These are phyloP conservation scores for Myiotriccus ornatus DNA, from an alignment of 2,797 vertebrate species.

Conservation along the genomic window DNA sequence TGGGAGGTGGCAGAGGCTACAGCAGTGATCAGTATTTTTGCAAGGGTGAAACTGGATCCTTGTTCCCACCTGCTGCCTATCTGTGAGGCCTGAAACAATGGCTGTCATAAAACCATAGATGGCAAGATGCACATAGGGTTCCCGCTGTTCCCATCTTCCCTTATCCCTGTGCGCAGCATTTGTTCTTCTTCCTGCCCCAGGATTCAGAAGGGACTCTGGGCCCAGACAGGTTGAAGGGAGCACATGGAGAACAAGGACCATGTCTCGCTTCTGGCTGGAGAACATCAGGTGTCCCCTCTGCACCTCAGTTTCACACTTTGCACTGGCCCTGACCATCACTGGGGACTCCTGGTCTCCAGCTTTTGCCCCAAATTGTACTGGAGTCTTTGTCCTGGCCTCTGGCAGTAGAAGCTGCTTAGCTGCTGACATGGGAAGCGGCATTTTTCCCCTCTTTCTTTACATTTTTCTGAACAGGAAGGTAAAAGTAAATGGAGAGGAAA, in stretches of 20 bases:
- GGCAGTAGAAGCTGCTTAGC: neutral
- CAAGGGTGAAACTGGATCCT: neutral
- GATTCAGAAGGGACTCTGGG: neutral
- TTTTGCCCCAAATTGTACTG: neutral
- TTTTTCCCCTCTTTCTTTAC: neutral
- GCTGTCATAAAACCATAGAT: neutral
- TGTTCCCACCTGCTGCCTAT: neutral
- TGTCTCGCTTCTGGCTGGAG: fast-evolving
- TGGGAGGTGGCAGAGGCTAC: neutral
- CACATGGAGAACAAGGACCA: neutral
- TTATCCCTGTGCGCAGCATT: neutral
- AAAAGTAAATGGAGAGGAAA: constrained; percentile 59
- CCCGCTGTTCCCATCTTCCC: neutral
- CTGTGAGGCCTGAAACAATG: neutral
- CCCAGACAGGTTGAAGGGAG: neutral
- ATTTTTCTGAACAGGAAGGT: neutral
- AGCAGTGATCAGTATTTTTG: neutral
- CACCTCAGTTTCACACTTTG: neutral
- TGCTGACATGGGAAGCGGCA: neutral
- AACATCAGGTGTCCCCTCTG: neutral
- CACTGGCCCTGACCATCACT: neutral
- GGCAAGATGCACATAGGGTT: neutral
- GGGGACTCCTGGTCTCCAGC: neutral
- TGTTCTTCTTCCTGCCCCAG: neutral
- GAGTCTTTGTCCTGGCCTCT: neutral